Percentiles rank a stretch among this genome's conserved stretches.
These are phyloP conservation scores for Alligator sinensis DNA, from an alignment of 2,113 vertebrate genomes.

Conservation along the genomic window DNA sequence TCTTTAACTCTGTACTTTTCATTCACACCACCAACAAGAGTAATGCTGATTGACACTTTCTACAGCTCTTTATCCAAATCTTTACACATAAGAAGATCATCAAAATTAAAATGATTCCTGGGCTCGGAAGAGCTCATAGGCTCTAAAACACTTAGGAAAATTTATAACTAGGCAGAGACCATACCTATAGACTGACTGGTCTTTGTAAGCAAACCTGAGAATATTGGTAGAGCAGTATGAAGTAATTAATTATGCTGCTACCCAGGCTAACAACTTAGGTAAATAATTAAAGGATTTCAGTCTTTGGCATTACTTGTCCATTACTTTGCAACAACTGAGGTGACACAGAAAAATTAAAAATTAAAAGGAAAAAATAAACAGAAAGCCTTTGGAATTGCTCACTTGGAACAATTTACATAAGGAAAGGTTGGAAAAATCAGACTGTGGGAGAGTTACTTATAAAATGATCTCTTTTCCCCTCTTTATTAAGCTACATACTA, in stretches of 20 bases:
- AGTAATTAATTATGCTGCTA: background rate
- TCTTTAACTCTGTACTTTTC: background rate
- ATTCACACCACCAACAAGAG: background rate
- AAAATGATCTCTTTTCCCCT: background rate
- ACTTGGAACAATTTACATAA: constrained; percentile 3
- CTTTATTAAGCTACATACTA: background rate
- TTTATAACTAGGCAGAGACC: background rate
- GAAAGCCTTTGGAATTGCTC: background rate
- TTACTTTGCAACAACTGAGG: background rate
- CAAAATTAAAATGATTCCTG: too few relatives aligned
- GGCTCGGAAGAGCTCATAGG: too few relatives aligned
- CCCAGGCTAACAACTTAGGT: background rate
- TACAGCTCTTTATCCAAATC: background rate
- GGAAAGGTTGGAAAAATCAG: background rate
- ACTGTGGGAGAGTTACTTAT: background rate
- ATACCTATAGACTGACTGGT: background rate
- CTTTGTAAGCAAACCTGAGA: background rate
- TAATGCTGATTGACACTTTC: background rate
- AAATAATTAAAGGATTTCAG: background rate
- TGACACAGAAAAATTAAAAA: background rate
- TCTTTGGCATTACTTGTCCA: background rate
- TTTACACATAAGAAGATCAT: background rate
- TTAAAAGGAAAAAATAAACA: background rate
- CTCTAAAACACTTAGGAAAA: background rate
- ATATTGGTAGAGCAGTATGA: background rate